phyloP scores from a whole-genome alignment of 2,888 invertebrate genomes.

The Cryptocephalus moraei region DNA sequence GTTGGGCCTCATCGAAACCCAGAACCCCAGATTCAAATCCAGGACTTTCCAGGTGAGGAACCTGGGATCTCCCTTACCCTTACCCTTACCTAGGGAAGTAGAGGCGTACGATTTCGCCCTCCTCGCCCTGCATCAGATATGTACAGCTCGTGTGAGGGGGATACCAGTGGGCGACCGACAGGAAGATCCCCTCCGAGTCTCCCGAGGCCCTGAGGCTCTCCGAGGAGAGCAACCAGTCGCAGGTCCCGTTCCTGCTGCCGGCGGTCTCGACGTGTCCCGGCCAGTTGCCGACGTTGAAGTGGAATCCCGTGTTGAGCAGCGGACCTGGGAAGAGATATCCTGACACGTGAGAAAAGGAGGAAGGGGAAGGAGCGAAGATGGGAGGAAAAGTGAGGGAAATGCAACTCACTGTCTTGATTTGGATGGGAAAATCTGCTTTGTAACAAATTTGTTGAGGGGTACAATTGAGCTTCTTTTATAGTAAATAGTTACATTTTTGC shows the following conservation, averaged over 20 bases:
- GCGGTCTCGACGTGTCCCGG: slow-evolving; percentile 86
- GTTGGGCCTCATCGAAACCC: too few relatives aligned
- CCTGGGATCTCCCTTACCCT: neutral
- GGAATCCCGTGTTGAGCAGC: slow-evolving; percentile 83
- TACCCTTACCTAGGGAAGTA: slow-evolving; percentile 74
- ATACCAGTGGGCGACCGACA: slow-evolving; percentile 90
- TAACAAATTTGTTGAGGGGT: too few relatives aligned
- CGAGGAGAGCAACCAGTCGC: slow-evolving; percentile 81
- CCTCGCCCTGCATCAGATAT: slow-evolving; percentile 77
- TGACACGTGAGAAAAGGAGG: too few relatives aligned
- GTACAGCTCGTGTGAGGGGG: slow-evolving; percentile 88
- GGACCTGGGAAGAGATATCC: slow-evolving; percentile 48
- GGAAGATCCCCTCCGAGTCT: slow-evolving; percentile 78
- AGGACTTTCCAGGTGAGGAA: too few relatives aligned
- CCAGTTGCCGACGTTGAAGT: slow-evolving; percentile 92
- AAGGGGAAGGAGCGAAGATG: too few relatives aligned
- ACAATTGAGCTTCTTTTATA: too few relatives aligned
- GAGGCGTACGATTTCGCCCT: slow-evolving; percentile 77
- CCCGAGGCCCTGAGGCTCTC: slow-evolving; percentile 68
- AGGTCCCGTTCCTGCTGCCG: slow-evolving; percentile 75
- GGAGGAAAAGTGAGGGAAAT: too few relatives aligned
- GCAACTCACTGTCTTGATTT: too few relatives aligned
- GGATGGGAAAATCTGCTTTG: too few relatives aligned
- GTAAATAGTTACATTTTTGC: too few relatives aligned
- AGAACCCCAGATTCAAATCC: too few relatives aligned